phyloP scores from a whole-genome alignment of 1,140 invertebrate genomes.

The Leptinotarsa texana region DNA sequence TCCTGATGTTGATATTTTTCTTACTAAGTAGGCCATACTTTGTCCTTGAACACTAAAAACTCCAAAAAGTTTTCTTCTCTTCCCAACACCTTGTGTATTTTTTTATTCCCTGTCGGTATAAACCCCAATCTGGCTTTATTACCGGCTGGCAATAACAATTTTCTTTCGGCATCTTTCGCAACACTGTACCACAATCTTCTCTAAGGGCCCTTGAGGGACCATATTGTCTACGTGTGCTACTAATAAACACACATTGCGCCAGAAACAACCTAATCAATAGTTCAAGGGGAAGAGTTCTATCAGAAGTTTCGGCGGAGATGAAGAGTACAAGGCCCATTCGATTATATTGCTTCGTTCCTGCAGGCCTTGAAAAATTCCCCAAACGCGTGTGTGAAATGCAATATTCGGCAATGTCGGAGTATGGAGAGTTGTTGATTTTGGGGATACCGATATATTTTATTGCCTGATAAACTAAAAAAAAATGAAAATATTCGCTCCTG shows the following conservation, averaged over 20 bases:
- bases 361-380: too few species aligned
- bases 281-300: conserved; percentile 21
- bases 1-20: too few species aligned
- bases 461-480: too few species aligned
- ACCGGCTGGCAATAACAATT: conserved; percentile 21
- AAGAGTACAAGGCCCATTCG: conserved; percentile 4
- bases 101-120: background rate
- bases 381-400: too few species aligned
- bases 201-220: conserved; percentile 23
- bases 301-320: conserved; percentile 21
- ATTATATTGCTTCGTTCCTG: background rate
- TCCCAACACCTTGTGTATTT: background rate
- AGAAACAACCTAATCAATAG: conserved; percentile 25
- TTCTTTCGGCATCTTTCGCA: conserved; percentile 22
- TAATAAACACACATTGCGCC: conserved; percentile 27
- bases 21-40: too few species aligned
- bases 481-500: too few species aligned
- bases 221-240: conserved; percentile 29
- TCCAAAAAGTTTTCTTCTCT: background rate
- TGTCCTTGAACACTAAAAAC: too few species aligned
- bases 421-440: too few species aligned
- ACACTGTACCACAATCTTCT: conserved; percentile 27
- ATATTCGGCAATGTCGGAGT: too few species aligned
- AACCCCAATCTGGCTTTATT: conserved; percentile 19
- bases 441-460: too few species aligned